Conservation (phyloP, 2,888 invertebrate genomes). For the Ophioninae sp. region DNA sequence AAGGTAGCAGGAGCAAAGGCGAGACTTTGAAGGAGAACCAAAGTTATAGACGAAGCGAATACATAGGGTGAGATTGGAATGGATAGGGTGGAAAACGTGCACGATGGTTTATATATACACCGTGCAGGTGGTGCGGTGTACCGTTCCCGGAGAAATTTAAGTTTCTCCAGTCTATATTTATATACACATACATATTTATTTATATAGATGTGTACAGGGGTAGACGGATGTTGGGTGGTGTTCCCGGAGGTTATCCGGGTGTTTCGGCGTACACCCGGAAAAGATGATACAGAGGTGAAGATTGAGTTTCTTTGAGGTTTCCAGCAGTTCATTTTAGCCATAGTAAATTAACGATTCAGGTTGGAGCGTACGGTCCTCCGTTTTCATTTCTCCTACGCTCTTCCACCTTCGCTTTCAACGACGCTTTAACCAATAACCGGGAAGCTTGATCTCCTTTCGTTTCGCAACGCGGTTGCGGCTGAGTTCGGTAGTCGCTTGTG, state of each 20-base stretch:
- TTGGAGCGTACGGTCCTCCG: constrained; percentile 27
- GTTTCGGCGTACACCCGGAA: constrained; percentile 14
- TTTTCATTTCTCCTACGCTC: background rate
- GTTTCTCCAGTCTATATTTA: constrained; percentile 45
- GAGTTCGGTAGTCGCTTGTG: constrained; percentile 19
- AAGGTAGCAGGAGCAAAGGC: constrained; percentile 39
- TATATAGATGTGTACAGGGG: constrained; percentile 39
- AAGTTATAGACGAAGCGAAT: constrained; percentile 49
- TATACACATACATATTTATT: background rate
- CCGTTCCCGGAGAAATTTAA: constrained; percentile 57
- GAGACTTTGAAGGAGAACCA: constrained; percentile 58
- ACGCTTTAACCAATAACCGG: constrained; percentile 67
- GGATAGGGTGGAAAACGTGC: constrained; percentile 51
- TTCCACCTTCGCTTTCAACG: constrained; percentile 52
- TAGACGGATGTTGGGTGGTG: constrained; percentile 27
- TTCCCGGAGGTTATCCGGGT: background rate
- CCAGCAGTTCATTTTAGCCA: constrained; percentile 71
- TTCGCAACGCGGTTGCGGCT: constrained; percentile 49
- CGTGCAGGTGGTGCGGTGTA: constrained; percentile 40
- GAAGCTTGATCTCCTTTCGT: constrained; percentile 57
- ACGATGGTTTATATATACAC: constrained; percentile 44
- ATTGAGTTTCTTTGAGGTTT: constrained; percentile 61
- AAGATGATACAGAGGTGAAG: constrained; percentile 50
- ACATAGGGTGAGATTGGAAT: constrained; percentile 20
- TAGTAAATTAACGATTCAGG: constrained; percentile 74